phyloP scores from a whole-genome alignment of 2,797 vertebrate species.

The Bovichtus variegatus region DNA sequence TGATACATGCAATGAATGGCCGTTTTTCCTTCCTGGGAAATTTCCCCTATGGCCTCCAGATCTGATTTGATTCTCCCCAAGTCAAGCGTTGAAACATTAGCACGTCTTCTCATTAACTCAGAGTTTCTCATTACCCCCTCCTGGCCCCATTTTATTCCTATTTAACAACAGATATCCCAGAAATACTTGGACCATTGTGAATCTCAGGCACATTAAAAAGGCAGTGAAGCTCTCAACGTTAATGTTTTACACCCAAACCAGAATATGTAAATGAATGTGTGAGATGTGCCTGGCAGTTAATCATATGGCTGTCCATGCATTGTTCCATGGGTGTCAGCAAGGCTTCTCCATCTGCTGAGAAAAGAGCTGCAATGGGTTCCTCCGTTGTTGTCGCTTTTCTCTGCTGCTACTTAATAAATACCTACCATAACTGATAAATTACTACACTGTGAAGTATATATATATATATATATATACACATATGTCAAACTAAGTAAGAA shows the following conservation, averaged over 20 bases:
- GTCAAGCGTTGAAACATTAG: constrained; percentile 79
- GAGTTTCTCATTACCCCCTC: constrained; percentile 75
- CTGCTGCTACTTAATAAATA: constrained; percentile 29
- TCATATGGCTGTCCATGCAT: constrained; percentile 52
- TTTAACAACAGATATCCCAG: constrained; percentile 67
- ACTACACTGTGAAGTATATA: too few relatives aligned
- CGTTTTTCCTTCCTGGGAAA: constrained; percentile 55
- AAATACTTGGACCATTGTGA: constrained; percentile 55
- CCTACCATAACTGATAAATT: too few relatives aligned
- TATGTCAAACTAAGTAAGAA: background rate
- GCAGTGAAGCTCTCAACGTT: constrained; percentile 54
- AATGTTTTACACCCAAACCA: constrained; percentile 46
- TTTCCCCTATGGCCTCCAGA: constrained; percentile 73
- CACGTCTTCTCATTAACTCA: constrained; percentile 80
- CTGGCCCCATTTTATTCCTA: constrained; percentile 72
- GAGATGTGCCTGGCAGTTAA: constrained; percentile 66
- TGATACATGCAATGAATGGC: constrained; percentile 50
- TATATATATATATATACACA: too few relatives aligned
- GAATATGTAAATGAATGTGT: constrained; percentile 64
- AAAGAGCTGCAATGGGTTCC: constrained; percentile 43
- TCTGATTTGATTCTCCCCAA: constrained; percentile 78
- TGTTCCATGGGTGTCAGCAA: constrained; percentile 21
- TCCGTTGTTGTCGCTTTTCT: constrained; percentile 25
- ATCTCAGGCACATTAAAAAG: constrained; percentile 64
- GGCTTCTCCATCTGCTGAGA: constrained; percentile 31